phyloP scores from a whole-genome alignment of 2,113 vertebrate species.

The Jaculus jaculus region DNA sequence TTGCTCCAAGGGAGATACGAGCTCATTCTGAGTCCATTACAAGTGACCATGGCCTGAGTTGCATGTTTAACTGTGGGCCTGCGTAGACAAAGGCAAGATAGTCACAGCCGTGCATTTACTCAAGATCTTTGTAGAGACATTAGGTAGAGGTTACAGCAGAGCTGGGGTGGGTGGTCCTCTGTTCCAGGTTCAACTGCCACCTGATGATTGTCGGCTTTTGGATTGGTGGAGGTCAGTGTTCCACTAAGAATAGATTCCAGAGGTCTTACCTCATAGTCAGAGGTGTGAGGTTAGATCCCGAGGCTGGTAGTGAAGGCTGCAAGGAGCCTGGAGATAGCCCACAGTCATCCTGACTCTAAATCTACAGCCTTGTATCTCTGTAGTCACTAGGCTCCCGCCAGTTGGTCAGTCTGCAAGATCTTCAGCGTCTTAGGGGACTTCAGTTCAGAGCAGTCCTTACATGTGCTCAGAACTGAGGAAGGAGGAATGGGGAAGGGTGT shows the following conservation, averaged over 20 bases:
- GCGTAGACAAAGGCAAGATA: neutral
- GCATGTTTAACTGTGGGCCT: neutral
- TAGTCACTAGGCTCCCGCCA: neutral
- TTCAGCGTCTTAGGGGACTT: neutral
- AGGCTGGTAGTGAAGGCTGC: neutral
- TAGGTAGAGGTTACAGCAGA: neutral
- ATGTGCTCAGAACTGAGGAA: fast-evolving
- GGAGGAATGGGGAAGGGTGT: no score
- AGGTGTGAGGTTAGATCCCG: neutral
- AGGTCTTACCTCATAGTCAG: neutral
- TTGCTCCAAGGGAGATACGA: neutral
- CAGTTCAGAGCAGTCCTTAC: no score
- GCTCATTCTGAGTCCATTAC: neutral
- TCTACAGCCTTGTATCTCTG: neutral
- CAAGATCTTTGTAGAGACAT: neutral
- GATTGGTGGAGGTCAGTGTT: neutral
- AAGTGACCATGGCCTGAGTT: neutral
- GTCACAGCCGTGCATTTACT: neutral
- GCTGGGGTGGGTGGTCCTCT: no score
- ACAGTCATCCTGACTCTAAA: neutral
- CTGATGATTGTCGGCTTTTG: neutral
- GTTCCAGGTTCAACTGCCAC: neutral
- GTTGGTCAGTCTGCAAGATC: neutral
- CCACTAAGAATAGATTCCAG: neutral
- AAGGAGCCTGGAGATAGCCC: neutral